Conservation (phyloP, 1,140 invertebrate species). For the Musca vetustissima region DNA sequence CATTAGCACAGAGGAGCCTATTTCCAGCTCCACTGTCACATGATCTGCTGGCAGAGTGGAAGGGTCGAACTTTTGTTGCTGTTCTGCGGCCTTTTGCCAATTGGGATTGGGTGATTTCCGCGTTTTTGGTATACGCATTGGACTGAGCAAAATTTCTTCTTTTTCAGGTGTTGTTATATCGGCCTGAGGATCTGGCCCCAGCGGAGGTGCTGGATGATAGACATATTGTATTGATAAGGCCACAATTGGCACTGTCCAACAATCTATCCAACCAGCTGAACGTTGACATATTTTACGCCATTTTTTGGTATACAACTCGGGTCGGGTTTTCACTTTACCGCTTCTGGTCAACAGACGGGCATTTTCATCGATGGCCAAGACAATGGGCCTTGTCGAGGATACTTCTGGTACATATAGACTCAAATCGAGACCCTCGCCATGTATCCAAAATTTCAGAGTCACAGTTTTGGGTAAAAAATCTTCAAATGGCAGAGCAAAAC, state of each 20-base stretch:
- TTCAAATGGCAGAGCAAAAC: slow-evolving; percentile 88
- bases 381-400: slow-evolving; percentile 80
- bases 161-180: slow-evolving; percentile 92
- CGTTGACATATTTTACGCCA: slow-evolving; percentile 86
- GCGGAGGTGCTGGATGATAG: slow-evolving; percentile 87
- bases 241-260: slow-evolving; percentile 92
- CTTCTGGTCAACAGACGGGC: slow-evolving; percentile 81
- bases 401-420: slow-evolving; percentile 88
- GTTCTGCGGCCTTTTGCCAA: slow-evolving; percentile 58
- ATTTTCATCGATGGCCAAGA: slow-evolving; percentile 85
- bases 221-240: slow-evolving; percentile 87
- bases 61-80: slow-evolving; percentile 81
- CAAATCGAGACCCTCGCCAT: slow-evolving; percentile 90
- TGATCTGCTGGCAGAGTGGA: slow-evolving; percentile 79
- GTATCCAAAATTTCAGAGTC: slow-evolving; percentile 88
- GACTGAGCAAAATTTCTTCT: slow-evolving; percentile 88
- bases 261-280: slow-evolving; percentile 85
- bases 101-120: slow-evolving; percentile 70
- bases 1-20: slow-evolving; percentile 86
- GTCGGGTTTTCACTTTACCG: slow-evolving; percentile 62
- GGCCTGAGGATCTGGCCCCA: slow-evolving; percentile 83
- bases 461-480: slow-evolving; percentile 89
- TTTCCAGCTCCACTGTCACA: slow-evolving; percentile 88
- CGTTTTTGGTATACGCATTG: slow-evolving; percentile 83
- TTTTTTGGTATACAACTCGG: slow-evolving; percentile 68